Evolutionary conservation across 2,888 invertebrate species (phyloP).

Genomic region (Agrypnus murinus): DNA sequence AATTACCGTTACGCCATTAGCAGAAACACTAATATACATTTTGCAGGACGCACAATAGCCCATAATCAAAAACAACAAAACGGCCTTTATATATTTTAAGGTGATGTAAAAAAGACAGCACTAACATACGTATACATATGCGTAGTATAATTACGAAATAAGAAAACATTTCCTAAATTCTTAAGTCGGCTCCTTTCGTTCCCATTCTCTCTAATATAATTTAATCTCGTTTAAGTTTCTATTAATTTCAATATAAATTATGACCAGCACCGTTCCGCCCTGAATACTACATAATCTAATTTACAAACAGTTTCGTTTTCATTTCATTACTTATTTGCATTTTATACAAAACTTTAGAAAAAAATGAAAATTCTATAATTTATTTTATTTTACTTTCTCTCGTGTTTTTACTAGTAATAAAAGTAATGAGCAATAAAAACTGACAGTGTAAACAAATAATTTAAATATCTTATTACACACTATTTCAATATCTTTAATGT

Average conservation of each 20-base stretch:
- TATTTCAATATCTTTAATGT: no score
- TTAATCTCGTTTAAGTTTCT: constrained; percentile 7
- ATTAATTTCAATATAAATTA: constrained; percentile 20
- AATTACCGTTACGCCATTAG: no score
- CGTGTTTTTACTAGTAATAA: neutral
- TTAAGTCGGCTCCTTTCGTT: no score
- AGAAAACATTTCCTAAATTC: no score
- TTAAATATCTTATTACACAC: no score
- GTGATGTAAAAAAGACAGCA: no score
- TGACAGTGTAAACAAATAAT: neutral
- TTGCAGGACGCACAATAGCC: no score
- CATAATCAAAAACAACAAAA: no score
- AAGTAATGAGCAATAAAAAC: neutral
- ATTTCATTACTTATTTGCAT: constrained; percentile 6
- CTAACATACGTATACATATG: no score
- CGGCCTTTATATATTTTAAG: no score
- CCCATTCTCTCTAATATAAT: neutral
- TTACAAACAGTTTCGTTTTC: constrained; percentile 15
- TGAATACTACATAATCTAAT: constrained; percentile 8
- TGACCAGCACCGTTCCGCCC: constrained; percentile 13
- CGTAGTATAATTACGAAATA: no score
- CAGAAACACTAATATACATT: no score
- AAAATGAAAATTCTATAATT: neutral
- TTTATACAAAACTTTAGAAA: neutral
- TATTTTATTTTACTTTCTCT: neutral